Base-by-base conservation (phyloP, 2,888 invertebrate species). In the Dasysyrphus albostriatus region DNA sequence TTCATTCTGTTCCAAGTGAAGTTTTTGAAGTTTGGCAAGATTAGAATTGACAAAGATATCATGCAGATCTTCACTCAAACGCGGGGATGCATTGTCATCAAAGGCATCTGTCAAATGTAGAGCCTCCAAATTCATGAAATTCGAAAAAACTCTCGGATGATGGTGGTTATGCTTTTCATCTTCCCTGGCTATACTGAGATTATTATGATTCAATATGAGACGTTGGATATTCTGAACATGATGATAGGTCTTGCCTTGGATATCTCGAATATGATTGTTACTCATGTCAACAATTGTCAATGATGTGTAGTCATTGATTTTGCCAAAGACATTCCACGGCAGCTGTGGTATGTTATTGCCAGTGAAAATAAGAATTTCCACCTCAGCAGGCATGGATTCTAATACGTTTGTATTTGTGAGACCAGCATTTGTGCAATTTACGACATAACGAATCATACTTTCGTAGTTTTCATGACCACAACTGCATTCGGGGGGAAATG, bases 1-100 rank as follows among this genome's bases (percentile, higher is more conserved):
- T 91, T 96, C 95, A 90, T 96, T 96, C 89, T 96, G 96, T 89
- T 96, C 96, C 89, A 96, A 91, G 91, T 96, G 96, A 2, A 96
- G 91, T 90, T 96, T 96, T 88, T 94, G 94, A 88, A 96, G 91
- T 84, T 94, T 94, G 0, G 94, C 94, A 85, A 96, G 90, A 89
- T 95, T 95, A 88, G 95, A 95, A 88, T 95, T 95, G 8, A 95
- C 94, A 90, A 96, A 96, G 77, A 96, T 95, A 88, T 95, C 95
- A 88, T 95, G 95, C n/a, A 96, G 92, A 89, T 95, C 95, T 80
- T 94, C 93, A 51, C 95, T 95, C 65, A 96, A 90, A 61, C 94
- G 94, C 0, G 94, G 94, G 37, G 94, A 94, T 0, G 94, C 94
- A 77, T 95, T 94, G 89, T 95, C 95, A 82, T 95, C 95, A 90